A percentile compares a stretch with the other conserved stretches of the same genome.
These are phyloP conservation scores for Heteromormyrus szaboi DNA, from an alignment of 2,797 vertebrate species.

Conservation along the genomic window DNA sequence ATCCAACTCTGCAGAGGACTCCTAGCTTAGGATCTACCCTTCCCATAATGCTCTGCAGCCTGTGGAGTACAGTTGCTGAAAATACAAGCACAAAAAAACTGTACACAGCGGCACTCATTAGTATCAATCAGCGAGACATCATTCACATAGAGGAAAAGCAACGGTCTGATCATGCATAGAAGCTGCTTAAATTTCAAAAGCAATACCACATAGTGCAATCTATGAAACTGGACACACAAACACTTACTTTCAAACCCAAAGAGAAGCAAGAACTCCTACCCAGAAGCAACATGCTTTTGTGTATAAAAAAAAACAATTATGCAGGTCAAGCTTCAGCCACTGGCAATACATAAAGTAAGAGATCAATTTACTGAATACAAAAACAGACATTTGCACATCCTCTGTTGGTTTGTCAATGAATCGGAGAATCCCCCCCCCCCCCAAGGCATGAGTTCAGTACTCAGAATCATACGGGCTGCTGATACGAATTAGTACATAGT, in stretches of 20 bases:
- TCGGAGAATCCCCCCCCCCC: background rate
- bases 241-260: background rate
- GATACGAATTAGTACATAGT: background rate
- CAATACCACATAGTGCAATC: background rate
- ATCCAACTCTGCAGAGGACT: conserved; percentile 35
- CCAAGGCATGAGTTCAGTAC: background rate
- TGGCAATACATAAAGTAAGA: background rate
- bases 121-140: background rate
- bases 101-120: background rate
- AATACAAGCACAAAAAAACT: background rate
- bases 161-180: background rate
- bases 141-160: background rate
- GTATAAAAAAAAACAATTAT: background rate
- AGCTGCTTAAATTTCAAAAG: background rate
- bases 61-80: background rate
- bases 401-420: background rate
- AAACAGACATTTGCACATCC: background rate
- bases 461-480: background rate
- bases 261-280: background rate
- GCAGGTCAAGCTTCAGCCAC: background rate
- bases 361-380: background rate
- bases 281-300: background rate
- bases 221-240: background rate
- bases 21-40: conserved; percentile 11
- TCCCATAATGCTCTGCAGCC: conserved; percentile 8